Base-by-base conservation (phyloP, 2,797 vertebrate genomes). In the Lepilemur septentrionalis region DNA sequence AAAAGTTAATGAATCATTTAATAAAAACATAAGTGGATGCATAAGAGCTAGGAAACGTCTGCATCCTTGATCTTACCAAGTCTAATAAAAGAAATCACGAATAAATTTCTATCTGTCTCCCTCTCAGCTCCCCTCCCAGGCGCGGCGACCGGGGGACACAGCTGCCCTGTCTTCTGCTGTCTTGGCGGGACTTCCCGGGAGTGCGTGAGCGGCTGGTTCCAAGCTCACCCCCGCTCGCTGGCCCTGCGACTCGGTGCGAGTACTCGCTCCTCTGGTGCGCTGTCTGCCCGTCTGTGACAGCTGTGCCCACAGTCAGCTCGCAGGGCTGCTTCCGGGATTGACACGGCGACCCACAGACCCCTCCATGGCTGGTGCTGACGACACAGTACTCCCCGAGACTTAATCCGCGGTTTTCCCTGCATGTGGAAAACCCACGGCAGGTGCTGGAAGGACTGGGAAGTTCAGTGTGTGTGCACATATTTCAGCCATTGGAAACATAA, bases 401-500 rank as follows among this genome's bases (percentile, higher is more conserved):
- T 14, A 10, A 12, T 4, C 7, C 23, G 3, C 1, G 1, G 17
- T 30, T 25, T 43, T 38, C 69, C 63, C 13, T 30, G 35, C 2
- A 0, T 0, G 14, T n/a, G 41, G 52, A 72, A 57, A 75, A 38
- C 18, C 73, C 7, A 2, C 11, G 4, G 46, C 35, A 38, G 41
- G 17, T 18, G 1, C 88, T 1, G 1, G 20, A 28, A 38, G 14
- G 5, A 7, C 32, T 43, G 7, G 35, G 46, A 61, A 48, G 25
- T 12, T 17, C 25, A 5, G 32, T n/a, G 23, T 7, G 5, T 14
- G 2, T 11, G 7, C 4, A n/a, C 69, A 38, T 18, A 48, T 35
- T 82, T 46, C 82, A 59, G 9, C 50, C 61, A 17, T 3, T 92
- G 67, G 81, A 97, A 92, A 95, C 83, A 48, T 25, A 93, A 94